phyloP scores from a whole-genome alignment of 2,113 vertebrate species.

The Piliocolobus tephrosceles region DNA sequence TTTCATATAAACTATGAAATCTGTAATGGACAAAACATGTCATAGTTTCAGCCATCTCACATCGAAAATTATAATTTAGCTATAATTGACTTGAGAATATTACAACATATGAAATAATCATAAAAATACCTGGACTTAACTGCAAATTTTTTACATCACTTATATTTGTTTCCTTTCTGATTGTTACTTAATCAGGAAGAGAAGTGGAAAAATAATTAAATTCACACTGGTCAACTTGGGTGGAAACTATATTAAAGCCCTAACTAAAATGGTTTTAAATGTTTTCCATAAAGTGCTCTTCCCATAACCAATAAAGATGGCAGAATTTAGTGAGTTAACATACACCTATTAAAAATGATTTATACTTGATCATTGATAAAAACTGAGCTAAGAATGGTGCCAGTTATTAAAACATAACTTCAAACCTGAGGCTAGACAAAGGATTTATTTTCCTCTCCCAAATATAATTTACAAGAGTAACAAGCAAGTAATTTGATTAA shows the following conservation, averaged over 20 bases:
- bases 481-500: conserved; percentile 54
- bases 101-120: background rate
- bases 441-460: conserved; percentile 12
- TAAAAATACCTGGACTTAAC: background rate
- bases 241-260: background rate
- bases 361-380: background rate
- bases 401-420: background rate
- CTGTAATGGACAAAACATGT: background rate
- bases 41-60: background rate
- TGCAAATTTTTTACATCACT: background rate
- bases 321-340: background rate
- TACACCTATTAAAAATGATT: background rate
- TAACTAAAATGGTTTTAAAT: background rate
- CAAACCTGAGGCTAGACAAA: background rate
- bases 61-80: background rate
- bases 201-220: background rate
- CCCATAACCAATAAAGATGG: background rate
- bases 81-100: background rate
- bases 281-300: background rate
- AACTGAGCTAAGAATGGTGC: background rate
- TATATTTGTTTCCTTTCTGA: background rate
- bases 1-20: background rate
- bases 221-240: background rate
- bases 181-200: background rate
- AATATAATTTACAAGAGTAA: conserved; percentile 56